Evolutionary conservation across 2,888 invertebrate species (phyloP), one percentile per base, ranked within the genome.

Genomic region (Agrochola lychnidis): DNA sequence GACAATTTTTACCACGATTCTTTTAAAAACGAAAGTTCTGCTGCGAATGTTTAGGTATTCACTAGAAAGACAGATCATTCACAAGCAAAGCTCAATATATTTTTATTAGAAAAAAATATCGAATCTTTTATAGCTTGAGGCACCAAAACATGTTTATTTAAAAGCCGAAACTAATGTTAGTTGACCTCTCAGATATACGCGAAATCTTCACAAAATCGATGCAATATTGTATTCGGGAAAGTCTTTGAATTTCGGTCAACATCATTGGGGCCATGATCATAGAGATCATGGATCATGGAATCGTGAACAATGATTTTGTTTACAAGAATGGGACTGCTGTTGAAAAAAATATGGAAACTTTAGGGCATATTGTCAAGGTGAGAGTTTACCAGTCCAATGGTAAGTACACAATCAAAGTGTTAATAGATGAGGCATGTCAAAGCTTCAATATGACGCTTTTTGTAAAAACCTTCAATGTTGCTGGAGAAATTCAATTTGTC

Each of bases 111-210:
- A 51, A 57, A 59, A 59, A 30, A 1, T 12, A 62, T 4, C 40
- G 0, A 53, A 61, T 42, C 16, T 22, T 69, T 67, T 70, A 51
- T 69, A 42, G 16, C 75, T 79, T 80, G 62, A 0, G 56, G 10
- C 22, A 59, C 1, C 6, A 51, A 73, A 73, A 51, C 76, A 75
- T 40, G 57, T 80, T 85, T 76, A 77, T 81, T 78, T 80, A 69
- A 76, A 83, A 83, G 45, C 62, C 77, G 78, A 51, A 73, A 74
- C 87, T 79, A 85, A 84, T 82, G 45, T 72, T 63, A 78, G 48
- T 57, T 84, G 88, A 82, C 73, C 84, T 72, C 78, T 78, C 19
- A 78, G 62, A 75, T 73, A 61, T 72, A 63, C 68, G 59, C 78
- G 77, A 78, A 78, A 72, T 78, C 73, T 77, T 77, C 68, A 73